phyloP scores from a whole-genome alignment of 2,113 vertebrate species.

The Thunnus maccoyii region DNA sequence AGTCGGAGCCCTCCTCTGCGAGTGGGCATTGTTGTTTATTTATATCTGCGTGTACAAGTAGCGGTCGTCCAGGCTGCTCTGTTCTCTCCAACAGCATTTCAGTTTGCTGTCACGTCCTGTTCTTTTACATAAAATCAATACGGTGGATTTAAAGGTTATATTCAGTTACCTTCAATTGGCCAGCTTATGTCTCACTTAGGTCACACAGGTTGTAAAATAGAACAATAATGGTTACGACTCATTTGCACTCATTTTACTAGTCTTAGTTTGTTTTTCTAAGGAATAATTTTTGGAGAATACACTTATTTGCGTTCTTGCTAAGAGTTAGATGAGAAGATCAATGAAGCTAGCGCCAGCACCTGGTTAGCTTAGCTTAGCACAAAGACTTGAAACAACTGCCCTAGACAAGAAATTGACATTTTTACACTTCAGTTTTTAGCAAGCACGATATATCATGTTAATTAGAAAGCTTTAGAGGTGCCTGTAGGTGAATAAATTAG shows the following conservation, averaged over 20 bases:
- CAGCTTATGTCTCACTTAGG: not conserved
- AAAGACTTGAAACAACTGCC: not conserved
- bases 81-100: conserved; percentile 29
- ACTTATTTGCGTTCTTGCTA: too few species aligned
- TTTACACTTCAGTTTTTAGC: too few species aligned
- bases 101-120: conserved; percentile 42
- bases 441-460: not conserved
- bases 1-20: conserved; percentile 63
- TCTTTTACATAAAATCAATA: conserved; percentile 51
- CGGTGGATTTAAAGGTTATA: conserved; percentile 52
- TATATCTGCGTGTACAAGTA: conserved; percentile 45
- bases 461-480: not conserved
- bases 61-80: conserved; percentile 26
- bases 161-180: not conserved
- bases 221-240: not conserved
- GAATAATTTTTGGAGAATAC: too few species aligned
- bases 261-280: not conserved
- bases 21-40: conserved; percentile 72
- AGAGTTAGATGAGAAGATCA: too few species aligned
- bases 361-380: not conserved
- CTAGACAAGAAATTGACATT: too few species aligned
- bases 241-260: not conserved
- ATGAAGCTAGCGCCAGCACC: too few species aligned
- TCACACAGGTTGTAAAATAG: conserved; percentile 6
- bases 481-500: not conserved